Conservation (phyloP, 2,113 vertebrate species). For the Notothenia rossii region DNA sequence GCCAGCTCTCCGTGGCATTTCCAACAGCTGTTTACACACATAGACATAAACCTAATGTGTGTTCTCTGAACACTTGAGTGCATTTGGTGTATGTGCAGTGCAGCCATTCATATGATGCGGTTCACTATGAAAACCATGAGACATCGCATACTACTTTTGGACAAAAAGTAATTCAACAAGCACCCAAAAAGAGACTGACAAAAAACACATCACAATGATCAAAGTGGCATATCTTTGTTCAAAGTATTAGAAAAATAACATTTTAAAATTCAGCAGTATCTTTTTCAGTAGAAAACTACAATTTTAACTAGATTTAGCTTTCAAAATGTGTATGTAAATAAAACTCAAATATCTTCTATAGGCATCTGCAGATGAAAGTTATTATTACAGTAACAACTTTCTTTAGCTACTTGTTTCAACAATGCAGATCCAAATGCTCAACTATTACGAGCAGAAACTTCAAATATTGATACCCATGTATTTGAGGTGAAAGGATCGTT, state of each 20-base stretch:
- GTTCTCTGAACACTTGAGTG: slow-evolving; percentile 2
- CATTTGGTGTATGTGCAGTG: slow-evolving; percentile 14
- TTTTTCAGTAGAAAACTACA: no score
- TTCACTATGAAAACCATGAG: slow-evolving; percentile 11
- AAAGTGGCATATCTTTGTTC: no score
- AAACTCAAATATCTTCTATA: no score
- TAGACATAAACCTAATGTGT: slow-evolving; percentile 37
- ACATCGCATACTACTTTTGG: background rate
- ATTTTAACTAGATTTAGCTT: background rate
- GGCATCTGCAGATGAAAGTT: background rate
- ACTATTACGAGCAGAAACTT: background rate
- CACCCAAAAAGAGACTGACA: no score
- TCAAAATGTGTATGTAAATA: background rate
- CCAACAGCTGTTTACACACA: slow-evolving; percentile 72
- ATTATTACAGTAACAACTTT: no score
- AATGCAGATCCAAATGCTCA: background rate
- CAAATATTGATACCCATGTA: background rate
- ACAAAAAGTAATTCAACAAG: background rate
- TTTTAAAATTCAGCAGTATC: no score
- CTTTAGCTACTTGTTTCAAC: background rate
- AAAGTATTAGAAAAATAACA: no score
- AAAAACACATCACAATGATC: no score
- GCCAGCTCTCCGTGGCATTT: slow-evolving; percentile 66
- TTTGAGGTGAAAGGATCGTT: background rate
- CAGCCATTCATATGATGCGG: slow-evolving; percentile 17